Base-by-base conservation (phyloP, 2,888 invertebrate species). In the Cacoxenus indagator region DNA sequence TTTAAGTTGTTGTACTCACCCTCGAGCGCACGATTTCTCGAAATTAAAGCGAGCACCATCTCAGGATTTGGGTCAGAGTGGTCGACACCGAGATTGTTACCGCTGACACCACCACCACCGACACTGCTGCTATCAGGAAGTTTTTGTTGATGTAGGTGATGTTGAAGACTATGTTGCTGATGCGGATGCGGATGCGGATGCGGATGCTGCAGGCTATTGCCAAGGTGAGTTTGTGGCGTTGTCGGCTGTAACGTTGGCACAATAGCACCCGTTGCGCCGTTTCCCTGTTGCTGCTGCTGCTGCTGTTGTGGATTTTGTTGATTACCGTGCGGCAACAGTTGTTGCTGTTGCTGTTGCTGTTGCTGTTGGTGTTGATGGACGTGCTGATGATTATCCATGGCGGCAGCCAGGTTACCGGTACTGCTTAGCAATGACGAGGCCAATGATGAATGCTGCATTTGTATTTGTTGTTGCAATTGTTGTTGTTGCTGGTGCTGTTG, bases 21-120 rank as follows among this genome's bases (percentile, higher is more conserved):
- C 95, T 96, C 96, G 59, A 96, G 90, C 71, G 94, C 93, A 89
- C 96, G 95, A 89, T 96, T 96, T 86, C 95, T 91, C 46, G 95
- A 94, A 71, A 96, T 90, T 68, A 96, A 90, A 11, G 96, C 95
- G 61, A 96, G 90, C 67, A 96, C 90, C 76, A 96, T 94, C 85
- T 96, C 96, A 24, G 95, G 94, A 86, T 94, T 94, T 71, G 94
- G 94, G 82, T 92, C 90, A 77, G 91, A 84, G 65, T 84, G 84
- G 77, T 82, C 83, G 76, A 76, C 81, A 54, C 54, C 71, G 19
- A 17, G 48, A 17, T 48, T 70, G 69, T 17, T 48, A 22, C 5
- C 17, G 46, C 43, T 51, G 29, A 37, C 66, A 29, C 59, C 59
- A 37, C 55, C 69, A 24, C 65, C 62, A 2, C 57, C 73, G 19